Conservation (phyloP, 2,888 invertebrate species). For the Synanthedon vespiformis region DNA sequence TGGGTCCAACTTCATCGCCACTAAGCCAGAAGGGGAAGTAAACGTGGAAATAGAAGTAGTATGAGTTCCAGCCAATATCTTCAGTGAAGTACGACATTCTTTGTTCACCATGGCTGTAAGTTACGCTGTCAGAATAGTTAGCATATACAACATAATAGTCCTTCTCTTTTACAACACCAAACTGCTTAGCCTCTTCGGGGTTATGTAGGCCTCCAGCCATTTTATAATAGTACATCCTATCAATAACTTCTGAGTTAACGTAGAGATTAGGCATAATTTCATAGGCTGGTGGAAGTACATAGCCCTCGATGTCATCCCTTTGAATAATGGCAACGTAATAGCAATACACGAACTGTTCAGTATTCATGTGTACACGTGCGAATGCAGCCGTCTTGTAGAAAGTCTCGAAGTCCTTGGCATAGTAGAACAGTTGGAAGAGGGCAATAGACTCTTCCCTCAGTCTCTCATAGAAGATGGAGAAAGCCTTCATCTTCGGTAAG, state of each 20-base stretch:
- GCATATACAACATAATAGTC: slow-evolving; percentile 62
- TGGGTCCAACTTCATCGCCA: slow-evolving; percentile 51
- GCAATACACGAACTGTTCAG: slow-evolving; percentile 73
- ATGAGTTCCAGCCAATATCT: slow-evolving; percentile 76
- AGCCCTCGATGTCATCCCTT: slow-evolving; percentile 66
- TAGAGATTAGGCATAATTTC: slow-evolving; percentile 76
- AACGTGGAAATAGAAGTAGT: slow-evolving; percentile 74
- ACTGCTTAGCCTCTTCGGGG: slow-evolving; percentile 32
- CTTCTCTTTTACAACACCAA: slow-evolving; percentile 47
- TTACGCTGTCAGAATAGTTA: slow-evolving; percentile 68
- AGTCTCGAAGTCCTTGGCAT: slow-evolving; percentile 71
- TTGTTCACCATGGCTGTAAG: slow-evolving; percentile 68
- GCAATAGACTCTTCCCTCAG: slow-evolving; percentile 59
- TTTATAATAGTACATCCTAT: slow-evolving; percentile 48
- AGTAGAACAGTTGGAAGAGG: slow-evolving; percentile 69
- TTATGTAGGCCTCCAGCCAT: slow-evolving; percentile 37
- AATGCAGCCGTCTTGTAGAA: slow-evolving; percentile 71
- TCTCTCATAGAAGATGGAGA: slow-evolving; percentile 59
- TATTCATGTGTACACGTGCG: slow-evolving; percentile 71
- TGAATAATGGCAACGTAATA: slow-evolving; percentile 71
- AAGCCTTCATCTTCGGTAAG: slow-evolving; percentile 57
- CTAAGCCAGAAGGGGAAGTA: slow-evolving; percentile 75
- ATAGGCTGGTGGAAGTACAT: slow-evolving; percentile 76
- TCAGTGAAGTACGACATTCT: slow-evolving; percentile 77
- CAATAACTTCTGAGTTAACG: slow-evolving; percentile 69